Evolutionary conservation across 2,797 vertebrate genomes (phyloP), one percentile per base, ranked within the genome.

Genomic region (Brotula barbata): DNA sequence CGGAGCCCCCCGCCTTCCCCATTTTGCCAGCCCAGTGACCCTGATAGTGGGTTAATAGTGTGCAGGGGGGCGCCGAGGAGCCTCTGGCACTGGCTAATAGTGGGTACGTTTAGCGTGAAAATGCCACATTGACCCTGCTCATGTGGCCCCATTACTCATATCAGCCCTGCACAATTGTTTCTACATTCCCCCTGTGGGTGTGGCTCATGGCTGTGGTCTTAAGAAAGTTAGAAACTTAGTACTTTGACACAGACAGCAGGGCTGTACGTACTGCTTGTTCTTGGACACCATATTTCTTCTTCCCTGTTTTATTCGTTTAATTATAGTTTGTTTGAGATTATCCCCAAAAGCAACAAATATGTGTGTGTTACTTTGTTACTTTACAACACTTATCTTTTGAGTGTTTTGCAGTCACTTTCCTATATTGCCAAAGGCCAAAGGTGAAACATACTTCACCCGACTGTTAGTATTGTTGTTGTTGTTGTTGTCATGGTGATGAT

Each of bases 41-140:
- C 73, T 80, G 58, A 42, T 68, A 82, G 74, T 58, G 71, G 75
- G 73, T 85, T 89, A 87, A 88, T 85, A 75, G 72, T 86, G 74
- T 86, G 50, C 31, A 0, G 34, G 20, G 65, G 68, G 67, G 47
- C 63, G 73, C 10, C 47, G 33, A 40, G 44, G 53, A 62, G 55
- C 68, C 65, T 72, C 63, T 76, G 76, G 68, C 73, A 73, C 64
- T 69, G 47, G 68, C 75, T 83, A 85, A 88, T 83, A 76, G 68
- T 60, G 49, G 68, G 61, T 77, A 78, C 45, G 60, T 63, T 77
- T 74, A 58, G 71, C 8, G 70, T 80, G 63, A 83, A 82, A 85
- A 82, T 76, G 68, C 73, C 64, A 78, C 52, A 63, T 71, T 82
- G 82, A 88, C 80, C 85, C 54, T 33, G 36, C 64, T 63, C 74